A percentile compares a stretch with the other conserved stretches of the same genome.
Conservation (phyloP, 1,140 invertebrate genomes). For the Nautilus pompilius region DNA sequence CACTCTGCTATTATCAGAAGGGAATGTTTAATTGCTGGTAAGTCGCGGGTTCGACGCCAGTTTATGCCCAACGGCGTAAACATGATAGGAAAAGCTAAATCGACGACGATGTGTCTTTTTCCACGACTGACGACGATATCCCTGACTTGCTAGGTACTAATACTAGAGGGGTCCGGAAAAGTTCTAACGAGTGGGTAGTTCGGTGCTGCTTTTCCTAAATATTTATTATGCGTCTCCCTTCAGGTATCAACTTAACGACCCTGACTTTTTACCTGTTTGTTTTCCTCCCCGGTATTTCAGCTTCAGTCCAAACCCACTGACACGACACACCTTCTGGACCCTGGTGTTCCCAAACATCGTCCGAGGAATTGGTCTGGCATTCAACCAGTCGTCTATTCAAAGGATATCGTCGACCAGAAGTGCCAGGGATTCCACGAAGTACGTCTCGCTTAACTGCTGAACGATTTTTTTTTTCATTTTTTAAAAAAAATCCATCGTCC, state of each 20-base stretch:
- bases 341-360: constrained; percentile 81
- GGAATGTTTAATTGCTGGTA: too few relatives aligned
- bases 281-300: constrained; percentile 15
- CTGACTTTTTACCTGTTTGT: not conserved
- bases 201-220: too few relatives aligned
- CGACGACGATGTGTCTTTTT: too few relatives aligned
- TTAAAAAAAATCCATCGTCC: too few relatives aligned
- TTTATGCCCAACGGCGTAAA: too few relatives aligned
- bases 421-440: constrained; percentile 67
- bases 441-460: too few relatives aligned
- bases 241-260: not conserved
- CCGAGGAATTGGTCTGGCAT: constrained; percentile 83
- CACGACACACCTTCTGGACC: constrained; percentile 84
- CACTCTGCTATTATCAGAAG: too few relatives aligned
- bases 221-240: not conserved
- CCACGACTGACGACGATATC: too few relatives aligned
- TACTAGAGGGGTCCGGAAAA: not conserved
- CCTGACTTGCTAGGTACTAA: too few relatives aligned
- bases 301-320: constrained; percentile 71
- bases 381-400: constrained; percentile 90
- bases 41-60: too few relatives aligned
- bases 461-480: too few relatives aligned
- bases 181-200: not conserved
- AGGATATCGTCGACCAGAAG: constrained; percentile 79
- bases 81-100: too few relatives aligned